These are phyloP conservation scores for Yponomeuta malinellus DNA, from an alignment of 2,888 invertebrate genomes.

Conservation along the genomic window DNA sequence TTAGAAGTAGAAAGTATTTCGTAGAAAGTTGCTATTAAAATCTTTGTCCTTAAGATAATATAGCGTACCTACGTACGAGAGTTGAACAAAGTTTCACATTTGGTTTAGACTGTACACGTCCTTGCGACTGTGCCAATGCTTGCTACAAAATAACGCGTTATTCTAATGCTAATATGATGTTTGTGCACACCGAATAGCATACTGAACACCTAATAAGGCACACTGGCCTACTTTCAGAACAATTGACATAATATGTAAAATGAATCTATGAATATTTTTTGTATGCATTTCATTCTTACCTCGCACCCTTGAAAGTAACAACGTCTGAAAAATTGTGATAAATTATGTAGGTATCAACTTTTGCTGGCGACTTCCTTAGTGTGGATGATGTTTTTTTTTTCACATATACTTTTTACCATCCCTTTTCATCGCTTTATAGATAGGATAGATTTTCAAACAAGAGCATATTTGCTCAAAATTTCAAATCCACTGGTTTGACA, in stretches of 20 bases:
- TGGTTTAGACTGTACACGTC: neutral
- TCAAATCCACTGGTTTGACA: too few species aligned
- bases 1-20: too few species aligned
- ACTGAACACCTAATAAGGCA: conserved; percentile 3
- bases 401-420: too few species aligned
- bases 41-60: too few species aligned
- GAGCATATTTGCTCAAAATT: too few species aligned
- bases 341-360: too few species aligned
- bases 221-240: conserved; percentile 9
- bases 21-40: too few species aligned
- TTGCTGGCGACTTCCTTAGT: too few species aligned
- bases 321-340: neutral
- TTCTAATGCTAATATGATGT: conserved; percentile 13
- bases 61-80: neutral
- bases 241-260: conserved; percentile 6
- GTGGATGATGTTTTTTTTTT: too few species aligned
- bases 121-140: neutral
- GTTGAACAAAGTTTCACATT: neutral
- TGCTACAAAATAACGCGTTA: conserved; percentile 3
- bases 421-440: too few species aligned
- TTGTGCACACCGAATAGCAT: conserved; percentile 1
- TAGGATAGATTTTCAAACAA: too few species aligned
- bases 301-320: neutral
- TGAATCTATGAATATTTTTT: neutral
- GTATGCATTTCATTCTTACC: neutral